Evolutionary conservation across 2,797 vertebrate species (phyloP).

Genomic region (Sphenodon punctatus): DNA sequence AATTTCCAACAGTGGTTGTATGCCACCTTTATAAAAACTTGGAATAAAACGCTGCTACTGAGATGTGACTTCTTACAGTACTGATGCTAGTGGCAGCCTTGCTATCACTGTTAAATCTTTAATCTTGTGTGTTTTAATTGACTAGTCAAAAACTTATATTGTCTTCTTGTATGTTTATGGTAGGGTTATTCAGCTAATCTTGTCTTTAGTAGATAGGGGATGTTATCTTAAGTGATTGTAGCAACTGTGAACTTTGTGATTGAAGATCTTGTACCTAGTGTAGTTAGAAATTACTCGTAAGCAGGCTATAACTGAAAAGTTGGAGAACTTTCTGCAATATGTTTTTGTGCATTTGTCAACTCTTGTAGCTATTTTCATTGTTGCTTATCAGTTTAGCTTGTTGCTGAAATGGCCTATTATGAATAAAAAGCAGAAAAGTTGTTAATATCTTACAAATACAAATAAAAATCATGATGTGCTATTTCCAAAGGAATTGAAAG

Average conservation of each 20-base stretch:
- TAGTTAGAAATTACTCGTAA: neutral
- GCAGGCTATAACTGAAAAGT: neutral
- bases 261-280: neutral
- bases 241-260: neutral
- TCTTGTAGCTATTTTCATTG: neutral
- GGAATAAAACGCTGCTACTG: neutral
- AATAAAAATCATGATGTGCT: too few species aligned
- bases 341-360: neutral
- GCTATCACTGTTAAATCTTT: neutral
- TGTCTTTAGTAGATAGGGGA: neutral
- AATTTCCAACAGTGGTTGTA: too few species aligned
- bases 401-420: neutral
- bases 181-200: neutral
- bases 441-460: too few species aligned
- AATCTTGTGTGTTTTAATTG: neutral
- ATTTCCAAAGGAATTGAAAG: neutral
- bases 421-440: neutral
- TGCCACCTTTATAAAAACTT: neutral
- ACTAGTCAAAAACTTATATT: conserved; percentile 8
- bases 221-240: neutral
- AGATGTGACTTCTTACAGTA: neutral
- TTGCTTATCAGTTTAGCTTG: neutral
- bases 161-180: neutral
- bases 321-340: neutral
- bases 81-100: neutral